These are phyloP conservation scores for Pissodes strobi DNA, from an alignment of 1,140 invertebrate species.

Conservation along the genomic window DNA sequence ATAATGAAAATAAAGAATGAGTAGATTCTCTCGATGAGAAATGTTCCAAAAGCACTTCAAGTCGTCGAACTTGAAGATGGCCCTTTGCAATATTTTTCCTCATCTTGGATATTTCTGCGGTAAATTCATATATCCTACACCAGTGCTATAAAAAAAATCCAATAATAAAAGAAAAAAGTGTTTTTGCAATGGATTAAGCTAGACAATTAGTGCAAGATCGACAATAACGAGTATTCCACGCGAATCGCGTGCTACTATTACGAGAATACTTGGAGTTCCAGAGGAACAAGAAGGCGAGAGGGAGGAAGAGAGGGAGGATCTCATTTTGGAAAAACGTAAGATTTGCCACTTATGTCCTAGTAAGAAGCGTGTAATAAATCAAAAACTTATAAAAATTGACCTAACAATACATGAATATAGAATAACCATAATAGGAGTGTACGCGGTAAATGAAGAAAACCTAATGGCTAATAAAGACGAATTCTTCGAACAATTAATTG, in stretches of 20 bases:
- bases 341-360: not conserved
- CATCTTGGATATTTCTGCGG: too few species aligned
- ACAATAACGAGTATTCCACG: not conserved
- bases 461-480: too few species aligned
- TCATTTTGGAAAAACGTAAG: not conserved
- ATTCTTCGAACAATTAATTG: too few species aligned
- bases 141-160: not conserved
- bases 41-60: too few species aligned
- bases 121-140: not conserved
- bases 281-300: not conserved
- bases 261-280: not conserved
- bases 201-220: slow-evolving; percentile 3
- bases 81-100: too few species aligned
- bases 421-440: too few species aligned
- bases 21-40: too few species aligned
- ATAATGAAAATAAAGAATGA: too few species aligned
- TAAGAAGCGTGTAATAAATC: not conserved
- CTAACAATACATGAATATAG: too few species aligned
- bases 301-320: not conserved
- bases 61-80: too few species aligned
- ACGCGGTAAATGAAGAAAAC: too few species aligned
- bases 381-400: too few species aligned
- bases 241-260: not conserved
- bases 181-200: not conserved
- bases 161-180: not conserved